Evolutionary conservation across 1,140 invertebrate species (phyloP), one percentile per base, ranked within the genome.

Genomic region (Drosophila ficusphila): DNA sequence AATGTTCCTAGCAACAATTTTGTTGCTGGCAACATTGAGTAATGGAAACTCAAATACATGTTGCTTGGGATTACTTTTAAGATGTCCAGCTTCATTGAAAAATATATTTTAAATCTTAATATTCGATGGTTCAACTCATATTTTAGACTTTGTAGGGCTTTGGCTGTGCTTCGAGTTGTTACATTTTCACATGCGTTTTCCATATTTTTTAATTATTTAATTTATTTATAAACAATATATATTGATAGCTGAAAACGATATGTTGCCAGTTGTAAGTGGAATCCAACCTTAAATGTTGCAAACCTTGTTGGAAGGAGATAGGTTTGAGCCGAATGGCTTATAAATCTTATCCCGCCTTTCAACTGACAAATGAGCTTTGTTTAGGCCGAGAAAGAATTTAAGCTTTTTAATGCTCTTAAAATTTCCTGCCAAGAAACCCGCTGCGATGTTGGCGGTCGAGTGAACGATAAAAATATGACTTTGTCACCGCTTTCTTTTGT

Each of bases 401-500:
- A 25, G 14, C 27, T 42, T 72, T 54, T 42, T 75, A 81, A 81
- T 61, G 76, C 76, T 76, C 76, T 75, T 79, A 81, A 67, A 18
- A 62, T 67, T 62, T 71, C 4, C 12, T 36, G 19, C 14, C 7
- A 34, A 39, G 23, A 44, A 47, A 18, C 12, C 36, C 23, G 36
- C 8, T 39, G 19, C 61, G 8, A 58, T 56, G 53, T 52, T 56
- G 69, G 75, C 29, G 74, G 74, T 73, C 62, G 38, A 31, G 14
- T 34, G 18, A 53, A 38, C 39, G 31, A 39, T 51, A 47, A 67
- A 38, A 36, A 61, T 16, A 34, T 29, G 47, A 42, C 1, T 77
- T 77, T 75, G 65, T 76, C 62, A 79, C 68, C 73, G 69, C 69
- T 79, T 79, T 79, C 69, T 77, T 64, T 74, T 77, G 47, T 33